Evolutionary conservation across 2,113 vertebrate genomes (phyloP).

Genomic region (Cervus canadensis): DNA sequence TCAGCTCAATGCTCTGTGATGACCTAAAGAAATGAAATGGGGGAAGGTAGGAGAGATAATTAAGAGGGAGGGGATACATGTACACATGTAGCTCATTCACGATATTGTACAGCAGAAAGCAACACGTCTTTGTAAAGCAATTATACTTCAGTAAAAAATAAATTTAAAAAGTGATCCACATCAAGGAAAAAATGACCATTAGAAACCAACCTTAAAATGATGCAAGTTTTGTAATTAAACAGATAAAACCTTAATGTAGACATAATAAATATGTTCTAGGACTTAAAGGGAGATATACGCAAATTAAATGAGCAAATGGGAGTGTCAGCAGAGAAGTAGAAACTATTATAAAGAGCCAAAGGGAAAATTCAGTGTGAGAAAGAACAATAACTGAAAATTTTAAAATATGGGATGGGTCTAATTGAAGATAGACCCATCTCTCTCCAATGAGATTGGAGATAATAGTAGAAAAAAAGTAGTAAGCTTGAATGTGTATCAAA

Average conservation of each 20-base stretch:
- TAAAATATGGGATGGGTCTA: neutral
- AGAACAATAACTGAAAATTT: neutral
- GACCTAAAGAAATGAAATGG: neutral
- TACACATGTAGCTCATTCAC: neutral
- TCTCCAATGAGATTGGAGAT: neutral
- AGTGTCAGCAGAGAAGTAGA: neutral
- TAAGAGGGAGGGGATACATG: neutral
- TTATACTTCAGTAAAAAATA: neutral
- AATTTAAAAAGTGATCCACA: neutral
- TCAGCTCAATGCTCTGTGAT: neutral
- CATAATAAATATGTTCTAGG: neutral
- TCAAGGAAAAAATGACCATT: neutral
- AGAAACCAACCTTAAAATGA: neutral
- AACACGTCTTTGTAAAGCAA: neutral
- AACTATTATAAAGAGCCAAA: neutral
- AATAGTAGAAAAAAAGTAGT: neutral
- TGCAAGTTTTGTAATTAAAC: neutral
- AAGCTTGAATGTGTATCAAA: neutral
- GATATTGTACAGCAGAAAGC: neutral
- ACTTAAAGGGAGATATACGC: neutral
- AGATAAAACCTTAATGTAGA: neutral
- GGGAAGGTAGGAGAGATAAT: neutral
- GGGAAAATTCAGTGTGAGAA: neutral
- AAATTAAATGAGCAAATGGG: neutral
- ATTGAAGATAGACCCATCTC: neutral